Evolutionary conservation across 37 sponge, comb jelly and placozoan genomes (phyloP), one percentile per base, ranked within the genome.

Genomic region (Dysidea cf. avara): DNA sequence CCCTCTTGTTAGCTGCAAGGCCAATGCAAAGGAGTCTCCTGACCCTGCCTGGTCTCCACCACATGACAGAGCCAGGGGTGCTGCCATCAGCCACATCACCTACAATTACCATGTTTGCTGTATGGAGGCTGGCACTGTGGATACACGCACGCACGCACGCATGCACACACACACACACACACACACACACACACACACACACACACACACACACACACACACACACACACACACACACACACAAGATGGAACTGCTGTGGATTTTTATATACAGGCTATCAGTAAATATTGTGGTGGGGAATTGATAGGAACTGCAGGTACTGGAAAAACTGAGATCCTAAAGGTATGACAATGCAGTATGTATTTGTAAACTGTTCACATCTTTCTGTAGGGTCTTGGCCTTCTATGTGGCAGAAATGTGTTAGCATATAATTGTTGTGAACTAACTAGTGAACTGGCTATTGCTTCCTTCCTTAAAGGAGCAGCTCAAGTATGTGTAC

Each of bases 331-430:
- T 25, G 63, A 68, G 28, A 35, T 78, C 28, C 66, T 81, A 20
- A 72, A 77, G 80, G 79, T 78, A 39, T 47, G 16, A 18, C n/a
- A 47, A 34, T 18, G 14, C 20, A 13, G 32, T 25, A 29, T 14
- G 18, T 47, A 12, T 21, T 12, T 21, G 43, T 47, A 12, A 12
- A 56, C 53, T 69, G 30, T 69, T 57, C 30, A 38, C 32, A 11
- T 56, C 9, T 54, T 7, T 13, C 56, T 66, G 11, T 49, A 69
- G 67, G 91, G 87, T 7, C 36, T 90, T 16, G 82, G 74, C n/a
- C 54, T 56, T 35, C 68, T 90, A 37, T 66, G 69, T 61, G 91
- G 91, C 17, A 32, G 77, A 56, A 58, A 64, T 69, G 72, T 81
- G 61, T 20, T 53, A 26, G 30, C 70, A 13, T 30, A 76, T 11